Base-by-base conservation (phyloP, 23 tunicate species). In the Halocynthia roretzi region DNA sequence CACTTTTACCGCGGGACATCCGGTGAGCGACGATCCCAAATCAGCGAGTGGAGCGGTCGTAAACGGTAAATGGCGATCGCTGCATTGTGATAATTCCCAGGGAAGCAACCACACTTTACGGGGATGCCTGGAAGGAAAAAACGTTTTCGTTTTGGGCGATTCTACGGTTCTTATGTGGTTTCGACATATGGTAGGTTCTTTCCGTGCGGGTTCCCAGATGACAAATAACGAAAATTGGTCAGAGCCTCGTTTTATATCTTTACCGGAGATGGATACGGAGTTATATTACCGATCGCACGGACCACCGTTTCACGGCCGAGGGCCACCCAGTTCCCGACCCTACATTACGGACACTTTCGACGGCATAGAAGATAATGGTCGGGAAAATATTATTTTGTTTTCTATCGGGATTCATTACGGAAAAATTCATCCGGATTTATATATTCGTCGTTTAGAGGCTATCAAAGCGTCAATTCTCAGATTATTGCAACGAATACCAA, bases 211-310 rank as follows among this genome's bases (percentile, higher is more conserved):
- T 12, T 23, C 60, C 10, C 61, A 15, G 7, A 50, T 64, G 50
- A 50, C 50, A 31, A 9, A 52, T 8, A 49, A 19, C 14, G 50
- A 12, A 71, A 67, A 12, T n/a, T 72, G 63, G 56, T 71, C 57
- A 53, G 69, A 8, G 10, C 85, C 85, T 17, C 78, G 62, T 61
- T 11, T 57, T 0, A 78, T 70, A 50, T 18, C 14, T 53, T 23
- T 53, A 60, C 11, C 49, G 0, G 52, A 61, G 51, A n/a, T n/a
- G 7, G 62, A 81, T 50, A 81, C 72, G 14, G 49, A 70, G 11
- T 20, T 81, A 48, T 72, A 81, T 60, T 72, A 56, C 53, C 68
- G 78, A n/a, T 66, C 79, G 49, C 85, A 81, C 48, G 85, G 85
- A 12, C 78, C 55, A 6, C 85, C 85, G n/a, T 51, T 81, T 72